phyloP scores from a whole-genome alignment of 1,140 invertebrate species.

The Thalassaphorura encarpata region DNA sequence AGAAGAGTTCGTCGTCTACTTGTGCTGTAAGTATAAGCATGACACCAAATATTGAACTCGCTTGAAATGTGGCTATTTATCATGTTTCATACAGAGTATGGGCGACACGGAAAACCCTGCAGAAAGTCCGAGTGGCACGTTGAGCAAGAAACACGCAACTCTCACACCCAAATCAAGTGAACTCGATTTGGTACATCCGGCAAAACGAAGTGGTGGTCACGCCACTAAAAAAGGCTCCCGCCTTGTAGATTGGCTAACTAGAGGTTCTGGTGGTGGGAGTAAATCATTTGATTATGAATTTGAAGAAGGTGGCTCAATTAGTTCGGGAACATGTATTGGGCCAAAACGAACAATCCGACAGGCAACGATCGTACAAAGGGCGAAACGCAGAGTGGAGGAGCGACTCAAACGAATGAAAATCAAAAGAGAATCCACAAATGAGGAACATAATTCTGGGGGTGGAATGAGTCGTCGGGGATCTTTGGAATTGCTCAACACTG shows the following conservation, averaged over 20 bases:
- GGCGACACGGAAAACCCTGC: constrained; percentile 34
- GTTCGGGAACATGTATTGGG: background rate
- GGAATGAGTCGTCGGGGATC: constrained; percentile 28
- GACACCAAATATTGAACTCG: too few species aligned
- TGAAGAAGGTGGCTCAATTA: constrained; percentile 15
- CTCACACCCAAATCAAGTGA: constrained; percentile 35
- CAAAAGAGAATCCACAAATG: constrained; percentile 31
- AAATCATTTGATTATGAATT: constrained; percentile 28
- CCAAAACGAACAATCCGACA: constrained; percentile 24
- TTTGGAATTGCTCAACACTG: constrained; percentile 25
- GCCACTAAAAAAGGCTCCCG: constrained; percentile 22
- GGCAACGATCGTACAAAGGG: constrained; percentile 50
- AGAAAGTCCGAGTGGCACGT: constrained; percentile 34
- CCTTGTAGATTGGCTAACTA: constrained; percentile 27
- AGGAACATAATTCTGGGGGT: constrained; percentile 20
- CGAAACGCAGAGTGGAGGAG: constrained; percentile 72
- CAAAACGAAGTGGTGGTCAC: constrained; percentile 9
- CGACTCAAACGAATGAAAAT: constrained; percentile 55
- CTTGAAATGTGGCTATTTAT: background rate
- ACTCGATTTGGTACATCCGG: constrained; percentile 25
- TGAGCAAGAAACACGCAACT: constrained; percentile 33
- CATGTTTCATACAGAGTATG: constrained; percentile 32
- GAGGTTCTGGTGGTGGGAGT: constrained; percentile 12
- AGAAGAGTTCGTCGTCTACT: constrained; percentile 72
- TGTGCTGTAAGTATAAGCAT: constrained; percentile 59